These are phyloP conservation scores for Helostoma temminkii DNA, from an alignment of 2,797 vertebrate species.

Conservation along the genomic window DNA sequence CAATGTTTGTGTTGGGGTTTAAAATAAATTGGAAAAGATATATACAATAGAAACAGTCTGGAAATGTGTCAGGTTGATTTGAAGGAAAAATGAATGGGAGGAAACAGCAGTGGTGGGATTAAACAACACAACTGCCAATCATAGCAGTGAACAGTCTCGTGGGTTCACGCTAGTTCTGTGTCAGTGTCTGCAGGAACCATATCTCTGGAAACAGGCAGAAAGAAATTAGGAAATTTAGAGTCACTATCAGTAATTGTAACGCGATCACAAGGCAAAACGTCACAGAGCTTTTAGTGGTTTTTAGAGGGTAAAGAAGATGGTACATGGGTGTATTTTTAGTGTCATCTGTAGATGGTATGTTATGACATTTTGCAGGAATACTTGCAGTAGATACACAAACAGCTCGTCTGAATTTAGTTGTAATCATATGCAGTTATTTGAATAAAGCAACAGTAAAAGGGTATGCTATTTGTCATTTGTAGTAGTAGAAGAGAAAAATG, in stretches of 20 bases:
- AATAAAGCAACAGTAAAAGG: too few relatives aligned
- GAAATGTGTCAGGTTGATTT: not conserved
- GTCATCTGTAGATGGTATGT: too few relatives aligned
- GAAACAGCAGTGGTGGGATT: not conserved
- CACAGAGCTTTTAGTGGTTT: not conserved
- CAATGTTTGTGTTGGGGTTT: not conserved
- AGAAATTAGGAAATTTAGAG: not conserved
- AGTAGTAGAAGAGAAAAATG: too few relatives aligned
- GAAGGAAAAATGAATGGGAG: not conserved
- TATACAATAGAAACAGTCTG: not conserved
- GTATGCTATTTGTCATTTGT: too few relatives aligned
- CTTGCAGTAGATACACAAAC: too few relatives aligned
- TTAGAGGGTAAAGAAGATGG: not conserved
- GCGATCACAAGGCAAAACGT: conserved; percentile 2
- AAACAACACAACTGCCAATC: conserved; percentile 1
- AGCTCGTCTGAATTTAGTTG: too few relatives aligned
- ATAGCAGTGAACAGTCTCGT: not conserved
- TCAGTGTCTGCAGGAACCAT: conserved; percentile 13
- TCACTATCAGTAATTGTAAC: not conserved
- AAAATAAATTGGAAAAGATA: not conserved
- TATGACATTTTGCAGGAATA: too few relatives aligned
- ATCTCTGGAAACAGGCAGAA: not conserved
- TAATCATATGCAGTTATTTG: too few relatives aligned
- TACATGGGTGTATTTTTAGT: too few relatives aligned
- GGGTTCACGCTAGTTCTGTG: conserved; percentile 7